phyloP scores from a whole-genome alignment of 2,113 vertebrate genomes.

The Colius striatus region DNA sequence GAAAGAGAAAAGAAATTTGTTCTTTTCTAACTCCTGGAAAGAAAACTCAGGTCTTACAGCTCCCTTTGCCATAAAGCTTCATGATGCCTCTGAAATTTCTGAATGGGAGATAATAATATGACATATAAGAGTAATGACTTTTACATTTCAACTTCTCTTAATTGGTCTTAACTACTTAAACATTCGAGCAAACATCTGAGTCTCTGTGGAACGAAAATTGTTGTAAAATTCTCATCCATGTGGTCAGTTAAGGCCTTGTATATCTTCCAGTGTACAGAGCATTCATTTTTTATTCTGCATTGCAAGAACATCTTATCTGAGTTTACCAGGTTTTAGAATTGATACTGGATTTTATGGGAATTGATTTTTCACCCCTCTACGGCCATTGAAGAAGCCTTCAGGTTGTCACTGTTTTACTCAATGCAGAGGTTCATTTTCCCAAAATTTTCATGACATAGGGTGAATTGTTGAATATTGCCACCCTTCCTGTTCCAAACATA shows the following conservation, averaged over 20 bases:
- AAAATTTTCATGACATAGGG: neutral
- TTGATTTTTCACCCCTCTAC: neutral
- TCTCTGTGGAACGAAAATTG: neutral
- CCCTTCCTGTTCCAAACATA: neutral
- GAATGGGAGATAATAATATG: neutral
- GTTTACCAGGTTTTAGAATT: neutral
- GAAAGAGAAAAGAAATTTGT: neutral
- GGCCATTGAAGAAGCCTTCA: neutral
- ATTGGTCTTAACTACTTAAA: constrained; percentile 4
- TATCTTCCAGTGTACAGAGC: neutral
- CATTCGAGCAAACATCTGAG: neutral
- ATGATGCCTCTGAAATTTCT: constrained; percentile 10
- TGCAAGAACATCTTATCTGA: neutral
- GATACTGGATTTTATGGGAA: neutral
- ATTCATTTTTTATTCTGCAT: neutral
- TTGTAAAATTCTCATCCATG: neutral
- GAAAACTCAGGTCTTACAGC: neutral
- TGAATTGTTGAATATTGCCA: neutral
- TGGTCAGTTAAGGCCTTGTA: neutral
- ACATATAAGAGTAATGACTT: neutral
- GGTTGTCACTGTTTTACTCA: neutral
- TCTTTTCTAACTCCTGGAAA: neutral
- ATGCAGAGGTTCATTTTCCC: neutral
- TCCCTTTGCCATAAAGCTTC: constrained; percentile 17
- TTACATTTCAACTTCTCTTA: neutral